phyloP scores from a whole-genome alignment of 2,797 vertebrate species.

The Enteromius fasciolatus region DNA sequence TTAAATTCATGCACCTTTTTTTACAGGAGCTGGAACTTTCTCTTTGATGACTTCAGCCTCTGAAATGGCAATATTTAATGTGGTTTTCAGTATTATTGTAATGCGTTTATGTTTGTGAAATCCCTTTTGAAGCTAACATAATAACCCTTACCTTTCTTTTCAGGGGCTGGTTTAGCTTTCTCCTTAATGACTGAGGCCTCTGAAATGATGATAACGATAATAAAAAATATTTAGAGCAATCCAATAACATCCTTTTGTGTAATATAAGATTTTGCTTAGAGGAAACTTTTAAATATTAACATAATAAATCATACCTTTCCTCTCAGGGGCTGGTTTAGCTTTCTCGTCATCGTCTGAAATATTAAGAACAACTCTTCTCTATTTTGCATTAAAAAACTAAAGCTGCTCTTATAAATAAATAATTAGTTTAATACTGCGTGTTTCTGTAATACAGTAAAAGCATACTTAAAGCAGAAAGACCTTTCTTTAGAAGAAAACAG shows the following conservation, averaged over 20 bases:
- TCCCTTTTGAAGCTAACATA: not conserved
- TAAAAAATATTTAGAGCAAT: not conserved
- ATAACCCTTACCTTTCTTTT: not conserved
- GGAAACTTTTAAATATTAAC: not conserved
- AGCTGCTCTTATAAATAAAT: not conserved
- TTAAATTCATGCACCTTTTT: constrained; percentile 58
- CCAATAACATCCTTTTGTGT: not conserved
- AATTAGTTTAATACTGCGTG: not conserved
- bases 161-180: not conserved
- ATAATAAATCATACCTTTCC: constrained; percentile 32
- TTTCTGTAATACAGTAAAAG: not conserved
- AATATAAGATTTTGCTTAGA: not conserved
- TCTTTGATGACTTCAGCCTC: constrained; percentile 58
- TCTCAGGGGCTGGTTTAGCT: constrained; percentile 21
- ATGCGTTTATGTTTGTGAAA: not conserved
- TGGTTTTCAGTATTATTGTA: not conserved
- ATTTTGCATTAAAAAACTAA: not conserved
- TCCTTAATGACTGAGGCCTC: not conserved
- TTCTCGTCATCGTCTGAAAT: constrained; percentile 28
- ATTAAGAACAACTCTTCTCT: not conserved
- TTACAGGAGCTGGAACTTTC: constrained; percentile 58
- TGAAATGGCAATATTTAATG: not conserved
- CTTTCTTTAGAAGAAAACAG: not conserved
- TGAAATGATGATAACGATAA: not conserved
- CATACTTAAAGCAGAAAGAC: not conserved